phyloP scores from a whole-genome alignment of 1,140 invertebrate species.

The Pachypsylla venusta region DNA sequence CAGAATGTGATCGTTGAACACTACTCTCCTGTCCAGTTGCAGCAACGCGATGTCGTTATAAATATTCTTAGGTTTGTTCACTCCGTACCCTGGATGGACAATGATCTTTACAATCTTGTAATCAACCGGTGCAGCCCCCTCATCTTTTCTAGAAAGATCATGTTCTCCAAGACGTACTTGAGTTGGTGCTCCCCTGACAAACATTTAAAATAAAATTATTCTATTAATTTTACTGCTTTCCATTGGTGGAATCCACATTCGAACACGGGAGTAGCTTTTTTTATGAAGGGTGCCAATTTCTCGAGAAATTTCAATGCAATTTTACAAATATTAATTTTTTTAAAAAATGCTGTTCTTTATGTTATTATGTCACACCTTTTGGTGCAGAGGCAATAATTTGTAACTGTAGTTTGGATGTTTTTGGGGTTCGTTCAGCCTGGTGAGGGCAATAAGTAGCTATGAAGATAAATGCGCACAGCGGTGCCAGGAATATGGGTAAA shows the following conservation, averaged over 20 bases:
- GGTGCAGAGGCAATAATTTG: no score
- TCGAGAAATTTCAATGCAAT: background rate
- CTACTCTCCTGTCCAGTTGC: slow-evolving; percentile 32
- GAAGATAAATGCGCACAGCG: no score
- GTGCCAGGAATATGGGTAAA: no score
- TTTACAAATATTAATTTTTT: background rate
- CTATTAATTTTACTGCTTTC: background rate
- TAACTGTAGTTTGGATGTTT: no score
- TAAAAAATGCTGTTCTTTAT: background rate
- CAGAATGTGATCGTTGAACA: slow-evolving; percentile 32
- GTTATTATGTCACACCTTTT: background rate
- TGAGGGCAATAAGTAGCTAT: no score
- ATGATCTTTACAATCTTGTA: slow-evolving; percentile 28
- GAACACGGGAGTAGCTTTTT: background rate
- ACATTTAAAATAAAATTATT: background rate
- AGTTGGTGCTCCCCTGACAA: slow-evolving; percentile 20
- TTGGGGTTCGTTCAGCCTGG: no score
- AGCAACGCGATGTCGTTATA: slow-evolving; percentile 49
- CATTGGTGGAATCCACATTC: background rate
- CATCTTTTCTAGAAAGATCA: slow-evolving; percentile 21
- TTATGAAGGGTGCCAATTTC: no score
- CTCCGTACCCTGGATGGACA: slow-evolving; percentile 34
- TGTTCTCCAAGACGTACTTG: slow-evolving; percentile 26
- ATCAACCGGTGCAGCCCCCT: slow-evolving; percentile 23
- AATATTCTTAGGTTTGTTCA: slow-evolving; percentile 18